Evolutionary conservation across 37 sponge, comb jelly and placozoan species (phyloP), one percentile per base, ranked within the genome.

Genomic region (Crambe crambe): DNA sequence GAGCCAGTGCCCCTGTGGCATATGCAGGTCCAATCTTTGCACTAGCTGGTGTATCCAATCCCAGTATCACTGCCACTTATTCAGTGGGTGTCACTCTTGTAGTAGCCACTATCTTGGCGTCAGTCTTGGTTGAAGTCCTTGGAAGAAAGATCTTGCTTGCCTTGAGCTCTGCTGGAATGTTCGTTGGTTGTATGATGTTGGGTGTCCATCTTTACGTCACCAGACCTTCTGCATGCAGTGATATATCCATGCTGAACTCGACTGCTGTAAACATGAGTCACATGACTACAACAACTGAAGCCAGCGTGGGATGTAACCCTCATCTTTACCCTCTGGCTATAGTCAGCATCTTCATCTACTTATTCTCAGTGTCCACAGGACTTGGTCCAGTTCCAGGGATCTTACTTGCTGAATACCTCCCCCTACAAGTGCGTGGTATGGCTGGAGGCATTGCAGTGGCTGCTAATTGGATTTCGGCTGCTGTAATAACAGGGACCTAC

Each of bases 381-480:
- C 58, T 54, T 61, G 86, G 92, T 1, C 79, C 86, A 2, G 67
- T 94, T 1, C 85, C 86, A 18, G 91, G 85, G 83, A 41, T 90
- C 2, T 71, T 94, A 36, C n/a, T 87, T 17, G 43, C 89, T n/a
- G 95, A 94, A 43, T 42, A 86, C 36, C 56, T 91, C 0, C 92
- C 95, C 9, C 75, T 86, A 9, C 67, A 41, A 20, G 83, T 90
- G 12, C 56, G 92, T n/a, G 89, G 89, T 15, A 42, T 69, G 23
- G 80, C 70, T 25, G 35, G 43, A 18, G 86, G 95, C 39, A 60
- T 94, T 8, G 78, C 42, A 1, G 51, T 80, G 1, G 40, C 74
- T 59, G 65, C 59, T 2, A 77, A 65, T 32, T 91, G 92, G 89
- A 0, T 32, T 4, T 39, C 36, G 17, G 80, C 86, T 17, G 54